Conservation (phyloP, 2,888 invertebrate species). For the Alloscopus bannaensis region DNA sequence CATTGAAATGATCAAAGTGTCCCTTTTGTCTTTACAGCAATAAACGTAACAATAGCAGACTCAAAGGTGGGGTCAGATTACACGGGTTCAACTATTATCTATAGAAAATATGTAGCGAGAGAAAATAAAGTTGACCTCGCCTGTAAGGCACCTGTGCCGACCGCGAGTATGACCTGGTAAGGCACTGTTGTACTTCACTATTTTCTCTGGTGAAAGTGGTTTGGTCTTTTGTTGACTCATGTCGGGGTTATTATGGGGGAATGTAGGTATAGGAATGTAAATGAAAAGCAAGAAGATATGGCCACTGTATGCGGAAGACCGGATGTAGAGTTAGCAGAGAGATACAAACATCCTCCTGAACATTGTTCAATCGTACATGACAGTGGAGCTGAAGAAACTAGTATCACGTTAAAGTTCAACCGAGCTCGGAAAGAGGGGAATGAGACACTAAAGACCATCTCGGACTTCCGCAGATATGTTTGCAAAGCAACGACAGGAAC, state of each 20-base stretch:
- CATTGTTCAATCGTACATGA: conserved; percentile 51
- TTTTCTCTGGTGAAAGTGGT: background rate
- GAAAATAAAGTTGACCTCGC: conserved; percentile 55
- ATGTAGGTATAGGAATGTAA: conserved; percentile 64
- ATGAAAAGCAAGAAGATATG: conserved; percentile 59
- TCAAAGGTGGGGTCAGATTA: conserved; percentile 48
- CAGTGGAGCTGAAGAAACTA: conserved; percentile 1
- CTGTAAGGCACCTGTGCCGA: conserved; percentile 67
- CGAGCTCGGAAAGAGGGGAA: conserved; percentile 66
- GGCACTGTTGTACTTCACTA: background rate
- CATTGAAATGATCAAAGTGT: conserved; percentile 20
- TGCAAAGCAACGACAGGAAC: conserved; percentile 65
- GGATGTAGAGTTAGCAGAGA: conserved; percentile 58
- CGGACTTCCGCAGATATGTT: conserved; percentile 68
- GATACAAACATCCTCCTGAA: conserved; percentile 34
- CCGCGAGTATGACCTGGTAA: conserved; percentile 68
- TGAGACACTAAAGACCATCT: conserved; percentile 57
- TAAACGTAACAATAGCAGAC: conserved; percentile 68
- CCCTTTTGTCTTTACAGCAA: conserved; percentile 63
- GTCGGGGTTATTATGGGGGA: background rate
- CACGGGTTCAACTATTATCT: conserved; percentile 51
- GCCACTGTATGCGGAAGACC: conserved; percentile 53
- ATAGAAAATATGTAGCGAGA: conserved; percentile 63
- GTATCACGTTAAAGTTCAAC: conserved; percentile 59
- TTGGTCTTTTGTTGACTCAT: background rate